Evolutionary conservation across 2,113 vertebrate genomes (phyloP), one percentile per base, ranked within the genome.

Genomic region (Megalops atlanticus): DNA sequence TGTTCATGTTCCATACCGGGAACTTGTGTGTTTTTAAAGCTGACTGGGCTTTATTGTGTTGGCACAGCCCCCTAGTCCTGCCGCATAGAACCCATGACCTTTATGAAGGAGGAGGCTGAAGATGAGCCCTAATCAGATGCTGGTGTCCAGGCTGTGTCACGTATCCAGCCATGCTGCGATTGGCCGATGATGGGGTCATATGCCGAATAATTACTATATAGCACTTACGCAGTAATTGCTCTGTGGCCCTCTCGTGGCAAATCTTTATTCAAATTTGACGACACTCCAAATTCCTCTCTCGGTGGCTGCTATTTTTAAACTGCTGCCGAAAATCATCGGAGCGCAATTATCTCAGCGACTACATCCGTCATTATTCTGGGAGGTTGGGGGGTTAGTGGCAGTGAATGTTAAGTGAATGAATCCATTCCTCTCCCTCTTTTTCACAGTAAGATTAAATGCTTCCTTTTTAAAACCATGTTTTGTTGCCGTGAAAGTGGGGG

Each of bases 41-140:
- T 74, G 78, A 78, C 52, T 64, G 41, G 70, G 58, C 35, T 83
- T 82, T 83, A 83, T 85, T 81, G 58, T 35, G 40, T 27, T 52
- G 10, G 76, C 70, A 80, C 85, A 83, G 83, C 31, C 24, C 54
- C 74, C 40, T 83, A 83, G 85, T 81, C 83, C 81, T 35, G 21
- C 64, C 14, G n/a, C n/a, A 35, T 81, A 76, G 18, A 52, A 76
- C 76, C 79, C 73, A 74, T 41, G 73, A 79, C 47, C 76, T 72
- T 40, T 71, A n/a, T 79, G 33, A 74, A 81, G 79, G 49, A 74
- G 54, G 76, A 83, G 68, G 39, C 38, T 40, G 43, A 68, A 54
- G 83, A 82, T 83, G 75, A 83, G 83, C 52, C 77, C 76, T 43
- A 75, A 85, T 80, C 79, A 81, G 82, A 81, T 81, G 68, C 70